phyloP scores from a whole-genome alignment of 2,888 invertebrate genomes.

The Folsomia candida region DNA sequence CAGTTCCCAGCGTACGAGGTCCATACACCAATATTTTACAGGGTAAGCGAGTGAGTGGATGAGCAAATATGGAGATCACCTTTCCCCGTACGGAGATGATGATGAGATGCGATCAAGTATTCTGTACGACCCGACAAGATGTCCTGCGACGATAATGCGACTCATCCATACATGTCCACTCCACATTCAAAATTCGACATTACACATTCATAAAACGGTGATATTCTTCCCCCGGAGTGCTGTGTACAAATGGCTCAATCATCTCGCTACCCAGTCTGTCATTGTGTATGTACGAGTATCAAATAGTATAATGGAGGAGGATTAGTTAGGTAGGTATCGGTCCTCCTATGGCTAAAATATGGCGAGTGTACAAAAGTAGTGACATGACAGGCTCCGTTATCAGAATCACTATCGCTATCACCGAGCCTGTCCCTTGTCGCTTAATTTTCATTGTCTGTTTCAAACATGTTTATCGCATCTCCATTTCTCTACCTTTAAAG shows the following conservation, averaged over 20 bases:
- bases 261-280: too few relatives aligned
- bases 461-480: neutral
- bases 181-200: neutral
- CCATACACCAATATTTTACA: too few relatives aligned
- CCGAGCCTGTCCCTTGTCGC: neutral
- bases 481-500: neutral
- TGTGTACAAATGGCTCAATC: neutral
- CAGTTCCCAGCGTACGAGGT: neutral
- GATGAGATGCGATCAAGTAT: too few relatives aligned
- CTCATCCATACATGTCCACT: neutral
- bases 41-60: too few relatives aligned
- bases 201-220: neutral
- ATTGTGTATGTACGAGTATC: neutral
- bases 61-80: too few relatives aligned
- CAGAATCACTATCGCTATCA: neutral
- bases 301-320: too few relatives aligned
- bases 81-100: too few relatives aligned
- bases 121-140: too few relatives aligned
- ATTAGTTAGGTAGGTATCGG: too few relatives aligned
- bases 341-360: too few relatives aligned
- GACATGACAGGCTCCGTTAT: neutral
- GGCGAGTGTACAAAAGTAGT: too few relatives aligned
- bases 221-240: neutral
- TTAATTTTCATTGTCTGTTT: conserved; percentile 1
- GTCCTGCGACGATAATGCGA: too few relatives aligned